Evolutionary conservation across 2,797 vertebrate genomes (phyloP).

Genomic region (Gambelia wislizenii): DNA sequence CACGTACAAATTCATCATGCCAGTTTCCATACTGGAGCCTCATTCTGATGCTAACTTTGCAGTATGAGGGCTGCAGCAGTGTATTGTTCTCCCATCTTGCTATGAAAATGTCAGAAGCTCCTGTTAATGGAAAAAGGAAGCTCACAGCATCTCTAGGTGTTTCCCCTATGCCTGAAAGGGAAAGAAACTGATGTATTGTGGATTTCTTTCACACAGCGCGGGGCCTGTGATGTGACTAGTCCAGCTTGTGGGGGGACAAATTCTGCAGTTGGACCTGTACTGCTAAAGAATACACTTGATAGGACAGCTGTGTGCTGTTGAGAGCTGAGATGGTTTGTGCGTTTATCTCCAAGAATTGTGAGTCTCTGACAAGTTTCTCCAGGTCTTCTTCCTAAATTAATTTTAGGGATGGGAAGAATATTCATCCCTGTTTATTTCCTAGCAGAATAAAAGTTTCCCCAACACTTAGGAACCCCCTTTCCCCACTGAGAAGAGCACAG

Average conservation of each 20-base stretch:
- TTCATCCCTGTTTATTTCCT: too few relatives aligned
- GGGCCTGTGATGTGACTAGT: background rate
- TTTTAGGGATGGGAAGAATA: background rate
- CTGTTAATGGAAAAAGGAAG: background rate
- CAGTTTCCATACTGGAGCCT: background rate
- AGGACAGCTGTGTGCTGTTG: background rate
- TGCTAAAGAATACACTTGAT: background rate
- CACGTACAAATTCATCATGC: background rate
- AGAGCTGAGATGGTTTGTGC: background rate
- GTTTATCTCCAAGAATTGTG: background rate
- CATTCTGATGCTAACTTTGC: background rate
- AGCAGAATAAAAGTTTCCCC: background rate
- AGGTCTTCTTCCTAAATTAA: background rate
- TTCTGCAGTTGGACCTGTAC: background rate
- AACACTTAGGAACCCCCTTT: too few relatives aligned
- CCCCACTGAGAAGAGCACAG: too few relatives aligned
- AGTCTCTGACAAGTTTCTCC: background rate
- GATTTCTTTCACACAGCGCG: background rate
- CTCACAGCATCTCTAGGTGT: background rate
- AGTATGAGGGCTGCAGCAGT: background rate
- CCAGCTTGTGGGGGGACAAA: background rate
- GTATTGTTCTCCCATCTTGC: rapidly evolving
- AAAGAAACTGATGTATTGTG: rapidly evolving
- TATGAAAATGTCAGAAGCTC: background rate
- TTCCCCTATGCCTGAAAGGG: background rate